Conservation (phyloP, 2,888 invertebrate species). For the Tetranychus truncatus region DNA sequence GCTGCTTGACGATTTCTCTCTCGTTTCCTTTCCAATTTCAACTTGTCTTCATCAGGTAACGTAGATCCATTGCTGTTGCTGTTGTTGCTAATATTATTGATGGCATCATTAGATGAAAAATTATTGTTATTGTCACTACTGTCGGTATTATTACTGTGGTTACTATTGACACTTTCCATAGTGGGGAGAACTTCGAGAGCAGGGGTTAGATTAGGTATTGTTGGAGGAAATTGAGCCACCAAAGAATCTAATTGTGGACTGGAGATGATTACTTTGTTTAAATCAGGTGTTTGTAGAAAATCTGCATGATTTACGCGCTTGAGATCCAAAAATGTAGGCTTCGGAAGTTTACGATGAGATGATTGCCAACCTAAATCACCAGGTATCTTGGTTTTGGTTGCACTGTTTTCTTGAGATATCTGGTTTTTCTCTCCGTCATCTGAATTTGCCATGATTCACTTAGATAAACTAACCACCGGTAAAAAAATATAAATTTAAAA, state of each 20-base stretch:
- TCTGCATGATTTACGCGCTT: neutral
- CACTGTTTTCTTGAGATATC: neutral
- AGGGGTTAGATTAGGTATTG: neutral
- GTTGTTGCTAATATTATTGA: neutral
- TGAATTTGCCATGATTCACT: neutral
- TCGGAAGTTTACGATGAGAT: neutral
- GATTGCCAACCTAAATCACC: neutral
- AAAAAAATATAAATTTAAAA: too few relatives aligned
- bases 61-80: neutral
- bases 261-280: neutral
- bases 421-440: neutral
- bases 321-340: neutral
- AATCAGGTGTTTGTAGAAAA: neutral
- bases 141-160: neutral
- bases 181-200: neutral
- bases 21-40: conserved; percentile 8
- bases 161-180: neutral
- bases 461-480: too few relatives aligned
- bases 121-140: neutral
- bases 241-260: neutral
- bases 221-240: neutral
- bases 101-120: neutral
- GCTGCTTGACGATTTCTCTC: conserved; percentile 4
- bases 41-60: neutral
- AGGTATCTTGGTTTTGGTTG: neutral